These are phyloP conservation scores for Cheilosia vulpina DNA, from an alignment of 2,888 invertebrate genomes.

Conservation along the genomic window DNA sequence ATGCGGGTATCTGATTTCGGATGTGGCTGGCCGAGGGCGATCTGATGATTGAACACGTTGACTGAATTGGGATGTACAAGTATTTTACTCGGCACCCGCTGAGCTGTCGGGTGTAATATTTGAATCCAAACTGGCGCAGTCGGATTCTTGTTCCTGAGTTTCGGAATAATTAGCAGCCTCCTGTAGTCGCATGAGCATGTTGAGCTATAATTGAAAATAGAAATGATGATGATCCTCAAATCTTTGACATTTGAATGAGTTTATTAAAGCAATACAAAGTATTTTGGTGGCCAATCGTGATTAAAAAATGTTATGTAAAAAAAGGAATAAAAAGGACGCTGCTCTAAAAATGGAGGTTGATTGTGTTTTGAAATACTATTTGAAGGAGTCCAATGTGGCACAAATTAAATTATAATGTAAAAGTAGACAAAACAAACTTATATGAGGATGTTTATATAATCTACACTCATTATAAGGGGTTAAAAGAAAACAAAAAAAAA, in stretches of 20 bases:
- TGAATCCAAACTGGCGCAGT: constrained; percentile 93
- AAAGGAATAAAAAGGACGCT: background rate
- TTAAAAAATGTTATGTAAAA: background rate
- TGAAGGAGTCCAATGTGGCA: too few relatives aligned
- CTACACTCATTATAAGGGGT: too few relatives aligned
- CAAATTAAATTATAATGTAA: too few relatives aligned
- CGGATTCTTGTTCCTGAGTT: constrained; percentile 95
- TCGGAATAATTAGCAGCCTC: constrained; percentile 97
- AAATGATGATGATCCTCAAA: constrained; percentile 5
- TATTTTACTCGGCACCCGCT: constrained; percentile 82
- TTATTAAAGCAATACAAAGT: constrained; percentile 3
- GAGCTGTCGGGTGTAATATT: constrained; percentile 89
- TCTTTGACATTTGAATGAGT: background rate
- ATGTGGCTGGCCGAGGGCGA: background rate
- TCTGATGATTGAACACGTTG: constrained; percentile 2
- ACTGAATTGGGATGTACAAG: background rate
- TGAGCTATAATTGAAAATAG: constrained; percentile 86
- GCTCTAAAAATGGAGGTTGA: background rate
- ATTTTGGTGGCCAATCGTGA: background rate
- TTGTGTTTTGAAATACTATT: too few relatives aligned
- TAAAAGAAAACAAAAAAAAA: too few relatives aligned
- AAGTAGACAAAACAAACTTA: too few relatives aligned
- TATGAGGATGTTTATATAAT: too few relatives aligned
- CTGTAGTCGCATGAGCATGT: constrained; percentile 97
- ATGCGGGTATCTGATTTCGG: background rate